These are phyloP conservation scores for Clinocottus analis DNA, from an alignment of 2,113 vertebrate genomes.

Conservation along the genomic window DNA sequence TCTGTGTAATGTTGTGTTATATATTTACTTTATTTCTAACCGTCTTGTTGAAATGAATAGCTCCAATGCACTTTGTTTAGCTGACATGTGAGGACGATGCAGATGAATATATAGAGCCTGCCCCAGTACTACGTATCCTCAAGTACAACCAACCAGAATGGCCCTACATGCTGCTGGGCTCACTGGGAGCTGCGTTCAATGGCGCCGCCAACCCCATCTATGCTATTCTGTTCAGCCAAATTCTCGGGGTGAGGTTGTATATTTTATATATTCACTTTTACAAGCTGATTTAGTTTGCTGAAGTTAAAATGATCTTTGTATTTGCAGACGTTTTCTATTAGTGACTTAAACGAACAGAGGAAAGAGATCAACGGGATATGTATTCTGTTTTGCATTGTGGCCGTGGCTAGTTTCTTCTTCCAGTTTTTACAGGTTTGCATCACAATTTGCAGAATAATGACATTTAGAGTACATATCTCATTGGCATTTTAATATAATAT, in stretches of 20 bases:
- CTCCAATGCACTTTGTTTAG: background rate
- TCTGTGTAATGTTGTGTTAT: background rate
- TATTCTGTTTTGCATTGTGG: conserved; percentile 80
- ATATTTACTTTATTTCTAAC: background rate
- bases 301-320: background rate
- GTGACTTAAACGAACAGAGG: conserved; percentile 72
- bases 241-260: conserved; percentile 77
- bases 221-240: conserved; percentile 83
- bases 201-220: conserved; percentile 82
- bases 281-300: background rate
- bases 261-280: background rate
- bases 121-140: conserved; percentile 80
- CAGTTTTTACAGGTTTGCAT: conserved; percentile 82
- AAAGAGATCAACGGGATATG: conserved; percentile 77
- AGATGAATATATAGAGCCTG: conserved; percentile 55
- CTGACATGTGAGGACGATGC: conserved; percentile 56
- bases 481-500: background rate
- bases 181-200: conserved; percentile 80
- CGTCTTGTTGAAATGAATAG: background rate
- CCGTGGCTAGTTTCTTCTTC: conserved; percentile 77
- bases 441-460: background rate
- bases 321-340: conserved; percentile 81
- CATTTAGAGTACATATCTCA: background rate
- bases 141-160: conserved; percentile 84
- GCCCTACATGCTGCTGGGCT: conserved; percentile 85